A percentile compares a stretch with the other conserved stretches of the same genome.
Conservation (phyloP, 2,888 invertebrate genomes). For the Thecophora atra region DNA sequence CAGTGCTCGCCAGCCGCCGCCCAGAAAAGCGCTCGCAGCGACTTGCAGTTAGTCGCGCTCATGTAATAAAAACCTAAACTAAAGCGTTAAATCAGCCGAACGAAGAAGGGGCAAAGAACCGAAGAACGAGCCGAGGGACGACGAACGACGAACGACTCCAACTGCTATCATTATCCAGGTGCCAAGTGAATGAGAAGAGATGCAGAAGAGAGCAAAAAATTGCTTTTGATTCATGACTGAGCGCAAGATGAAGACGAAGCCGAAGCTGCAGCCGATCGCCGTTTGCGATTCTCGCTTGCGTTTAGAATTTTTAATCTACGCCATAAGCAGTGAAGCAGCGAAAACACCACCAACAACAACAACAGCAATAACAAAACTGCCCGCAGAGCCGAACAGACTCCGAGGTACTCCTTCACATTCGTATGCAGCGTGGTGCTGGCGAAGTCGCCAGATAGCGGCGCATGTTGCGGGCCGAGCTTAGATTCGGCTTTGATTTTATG, state of each 20-base stretch:
- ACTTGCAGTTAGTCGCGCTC: conserved; percentile 44
- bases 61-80: conserved; percentile 44
- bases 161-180: conserved; percentile 46
- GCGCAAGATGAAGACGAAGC: conserved; percentile 22
- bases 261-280: conserved; percentile 18
- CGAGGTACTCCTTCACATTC: conserved; percentile 31
- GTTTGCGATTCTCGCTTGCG: conserved; percentile 22
- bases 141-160: conserved; percentile 32
- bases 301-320: conserved; percentile 39
- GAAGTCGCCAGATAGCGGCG: conserved; percentile 13
- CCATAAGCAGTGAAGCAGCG: conserved; percentile 22
- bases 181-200: conserved; percentile 43
- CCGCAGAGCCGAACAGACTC: not conserved
- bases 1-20: conserved; percentile 13
- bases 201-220: not conserved
- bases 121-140: not conserved
- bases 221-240: conserved; percentile 30
- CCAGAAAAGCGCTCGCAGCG: conserved; percentile 18
- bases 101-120: conserved; percentile 3
- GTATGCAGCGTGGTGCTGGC: conserved; percentile 38
- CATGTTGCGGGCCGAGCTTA: conserved; percentile 33
- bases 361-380: conserved; percentile 41
- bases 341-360: conserved; percentile 36
- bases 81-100: conserved; percentile 44
- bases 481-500: conserved; percentile 59